Percentiles rank a stretch among this genome's conserved stretches.
Evolutionary conservation across 2,888 invertebrate species (phyloP).

Genomic region (Drosophila differens): DNA sequence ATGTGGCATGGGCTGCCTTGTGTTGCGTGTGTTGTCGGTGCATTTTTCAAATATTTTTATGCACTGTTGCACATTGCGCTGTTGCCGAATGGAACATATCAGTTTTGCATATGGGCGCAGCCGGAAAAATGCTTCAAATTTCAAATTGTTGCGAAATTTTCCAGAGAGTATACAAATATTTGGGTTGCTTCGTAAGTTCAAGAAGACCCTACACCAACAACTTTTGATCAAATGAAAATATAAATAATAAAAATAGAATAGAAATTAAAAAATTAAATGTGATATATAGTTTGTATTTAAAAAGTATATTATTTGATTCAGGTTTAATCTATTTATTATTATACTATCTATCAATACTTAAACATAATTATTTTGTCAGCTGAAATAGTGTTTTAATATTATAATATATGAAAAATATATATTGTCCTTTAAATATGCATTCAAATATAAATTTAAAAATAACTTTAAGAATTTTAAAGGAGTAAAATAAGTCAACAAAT

Average conservation of each 20-base stretch:
- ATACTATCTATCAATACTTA: neutral
- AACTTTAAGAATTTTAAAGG: neutral
- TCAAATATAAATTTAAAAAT: neutral
- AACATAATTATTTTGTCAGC: neutral
- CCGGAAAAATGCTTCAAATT: conserved; percentile 36
- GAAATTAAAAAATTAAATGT: neutral
- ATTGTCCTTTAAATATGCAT: no score
- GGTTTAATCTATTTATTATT: neutral
- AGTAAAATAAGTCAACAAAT: neutral
- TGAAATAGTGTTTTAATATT: neutral
- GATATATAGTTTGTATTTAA: neutral
- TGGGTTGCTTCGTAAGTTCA: neutral
- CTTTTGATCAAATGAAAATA: neutral
- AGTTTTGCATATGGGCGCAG: conserved; percentile 46
- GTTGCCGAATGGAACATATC: conserved; percentile 51
- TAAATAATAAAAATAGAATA: neutral
- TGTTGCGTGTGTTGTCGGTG: conserved; percentile 54
- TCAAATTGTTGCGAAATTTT: conserved; percentile 37
- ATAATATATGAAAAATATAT: neutral
- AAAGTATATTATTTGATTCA: neutral
- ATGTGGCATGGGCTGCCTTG: conserved; percentile 10
- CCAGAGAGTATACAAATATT: conserved; percentile 27
- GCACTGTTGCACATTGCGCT: conserved; percentile 71
- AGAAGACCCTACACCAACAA: neutral
- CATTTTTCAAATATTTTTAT: conserved; percentile 77